Evolutionary conservation across 2,113 vertebrate genomes (phyloP).

Genomic region (Hiodon tergisus): DNA sequence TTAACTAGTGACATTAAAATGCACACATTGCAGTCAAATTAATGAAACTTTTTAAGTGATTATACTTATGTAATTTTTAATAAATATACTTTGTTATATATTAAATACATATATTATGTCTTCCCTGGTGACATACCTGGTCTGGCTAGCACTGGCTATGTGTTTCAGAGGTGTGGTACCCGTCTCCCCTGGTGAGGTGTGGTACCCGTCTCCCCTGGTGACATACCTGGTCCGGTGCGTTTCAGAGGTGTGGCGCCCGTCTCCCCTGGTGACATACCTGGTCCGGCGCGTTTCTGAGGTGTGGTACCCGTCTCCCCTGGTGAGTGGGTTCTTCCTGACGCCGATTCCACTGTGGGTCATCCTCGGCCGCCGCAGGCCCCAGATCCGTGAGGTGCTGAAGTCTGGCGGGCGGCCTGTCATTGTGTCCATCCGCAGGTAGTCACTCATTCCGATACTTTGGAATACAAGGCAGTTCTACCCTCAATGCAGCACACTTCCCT

Average conservation of each 20-base stretch:
- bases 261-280: constrained; percentile 52
- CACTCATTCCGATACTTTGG: neutral
- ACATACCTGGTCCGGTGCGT: neutral
- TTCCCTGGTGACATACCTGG: too few species aligned
- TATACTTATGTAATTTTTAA: too few species aligned
- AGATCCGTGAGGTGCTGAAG: constrained; percentile 74
- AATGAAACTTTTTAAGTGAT: too few species aligned
- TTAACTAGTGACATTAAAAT: neutral
- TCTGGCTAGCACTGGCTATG: neutral
- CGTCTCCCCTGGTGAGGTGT: constrained; percentile 47
- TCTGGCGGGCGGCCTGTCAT: constrained; percentile 92
- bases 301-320: constrained; percentile 71
- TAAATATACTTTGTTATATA: too few species aligned
- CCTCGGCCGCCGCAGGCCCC: constrained; percentile 69
- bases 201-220: constrained; percentile 73
- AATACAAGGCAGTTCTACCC: neutral
- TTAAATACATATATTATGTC: too few species aligned
- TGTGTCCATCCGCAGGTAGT: constrained; percentile 92
- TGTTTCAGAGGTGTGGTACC: neutral
- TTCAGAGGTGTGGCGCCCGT: constrained; percentile 63
- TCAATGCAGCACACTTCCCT: neutral
- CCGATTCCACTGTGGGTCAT: constrained; percentile 83
- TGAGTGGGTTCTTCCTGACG: constrained; percentile 71
- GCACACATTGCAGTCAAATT: neutral
- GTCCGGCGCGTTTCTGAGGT: neutral